Evolutionary conservation across 2,888 invertebrate species (phyloP).

Genomic region (Parelbella ahira): DNA sequence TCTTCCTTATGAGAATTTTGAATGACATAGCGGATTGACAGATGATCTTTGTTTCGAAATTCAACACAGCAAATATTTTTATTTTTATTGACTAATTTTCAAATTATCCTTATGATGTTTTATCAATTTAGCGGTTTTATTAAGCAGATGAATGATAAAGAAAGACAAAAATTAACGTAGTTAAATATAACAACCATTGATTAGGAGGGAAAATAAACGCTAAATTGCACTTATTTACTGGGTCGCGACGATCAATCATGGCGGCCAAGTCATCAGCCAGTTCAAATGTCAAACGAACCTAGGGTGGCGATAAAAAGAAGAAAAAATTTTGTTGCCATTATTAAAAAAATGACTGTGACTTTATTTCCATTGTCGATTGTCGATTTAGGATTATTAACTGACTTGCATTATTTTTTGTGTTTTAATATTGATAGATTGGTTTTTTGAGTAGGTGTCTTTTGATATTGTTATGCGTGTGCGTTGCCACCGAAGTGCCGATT

Average conservation of each 20-base stretch:
- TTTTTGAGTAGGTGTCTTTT: slow-evolving; percentile 65
- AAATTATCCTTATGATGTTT: too few relatives aligned
- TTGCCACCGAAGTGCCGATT: slow-evolving; percentile 49
- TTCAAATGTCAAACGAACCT: slow-evolving; percentile 80
- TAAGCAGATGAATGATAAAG: slow-evolving; percentile 31
- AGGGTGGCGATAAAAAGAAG: slow-evolving; percentile 78
- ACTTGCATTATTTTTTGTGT: slow-evolving; percentile 80
- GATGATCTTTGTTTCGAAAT: slow-evolving; percentile 71
- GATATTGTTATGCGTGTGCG: slow-evolving; percentile 59
- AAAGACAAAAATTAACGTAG: slow-evolving; percentile 28
- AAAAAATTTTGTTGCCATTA: slow-evolving; percentile 74
- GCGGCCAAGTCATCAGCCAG: slow-evolving; percentile 75
- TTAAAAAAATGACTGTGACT: slow-evolving; percentile 81
- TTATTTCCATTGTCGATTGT: slow-evolving; percentile 80
- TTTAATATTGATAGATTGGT: slow-evolving; percentile 80
- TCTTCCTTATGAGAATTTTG: slow-evolving; percentile 51
- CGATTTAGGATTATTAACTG: slow-evolving; percentile 80
- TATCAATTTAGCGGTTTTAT: too few relatives aligned
- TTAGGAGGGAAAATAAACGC: slow-evolving; percentile 69
- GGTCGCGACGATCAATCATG: slow-evolving; percentile 76
- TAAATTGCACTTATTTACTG: slow-evolving; percentile 79
- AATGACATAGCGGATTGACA: slow-evolving; percentile 73
- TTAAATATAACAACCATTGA: slow-evolving; percentile 64
- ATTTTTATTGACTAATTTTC: slow-evolving; percentile 17
- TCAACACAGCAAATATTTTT: too few relatives aligned